Conservation (phyloP, 1,140 invertebrate species). For the Diorhabda carinulata region DNA sequence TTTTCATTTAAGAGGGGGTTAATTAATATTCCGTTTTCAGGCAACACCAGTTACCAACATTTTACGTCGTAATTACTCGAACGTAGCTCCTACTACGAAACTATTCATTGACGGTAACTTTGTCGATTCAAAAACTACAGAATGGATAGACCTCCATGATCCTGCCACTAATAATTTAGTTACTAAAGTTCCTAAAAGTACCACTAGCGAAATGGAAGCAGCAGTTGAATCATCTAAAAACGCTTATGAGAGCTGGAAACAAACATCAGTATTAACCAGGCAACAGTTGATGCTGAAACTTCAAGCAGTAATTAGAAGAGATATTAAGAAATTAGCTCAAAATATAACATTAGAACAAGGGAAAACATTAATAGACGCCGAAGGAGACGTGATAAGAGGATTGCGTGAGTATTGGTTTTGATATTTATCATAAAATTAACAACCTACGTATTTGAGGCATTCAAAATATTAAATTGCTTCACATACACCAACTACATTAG, state of each 20-base stretch:
- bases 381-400: constrained; percentile 96
- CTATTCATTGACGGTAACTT: constrained; percentile 94
- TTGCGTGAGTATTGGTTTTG: constrained; percentile 68
- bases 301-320: constrained; percentile 58
- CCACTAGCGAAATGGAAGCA: constrained; percentile 81
- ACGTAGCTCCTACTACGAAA: constrained; percentile 70
- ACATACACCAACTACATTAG: no score
- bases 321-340: constrained; percentile 82
- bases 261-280: constrained; percentile 87
- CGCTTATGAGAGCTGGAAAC: constrained; percentile 80
- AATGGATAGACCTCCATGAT: constrained; percentile 94
- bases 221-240: constrained; percentile 84
- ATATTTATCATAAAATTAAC: no score
- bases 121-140: constrained; percentile 85
- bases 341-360: constrained; percentile 96
- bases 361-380: constrained; percentile 94
- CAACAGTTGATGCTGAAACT: constrained; percentile 95
- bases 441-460: no score
- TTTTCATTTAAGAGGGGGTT: no score
- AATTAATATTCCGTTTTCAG: constrained; percentile 6
- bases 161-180: constrained; percentile 87
- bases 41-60: constrained; percentile 16
- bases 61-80: constrained; percentile 38
- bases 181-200: constrained; percentile 84
- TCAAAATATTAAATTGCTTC: no score